Evolutionary conservation across 2,888 invertebrate species (phyloP).

Genomic region (Brenthis hecate): DNA sequence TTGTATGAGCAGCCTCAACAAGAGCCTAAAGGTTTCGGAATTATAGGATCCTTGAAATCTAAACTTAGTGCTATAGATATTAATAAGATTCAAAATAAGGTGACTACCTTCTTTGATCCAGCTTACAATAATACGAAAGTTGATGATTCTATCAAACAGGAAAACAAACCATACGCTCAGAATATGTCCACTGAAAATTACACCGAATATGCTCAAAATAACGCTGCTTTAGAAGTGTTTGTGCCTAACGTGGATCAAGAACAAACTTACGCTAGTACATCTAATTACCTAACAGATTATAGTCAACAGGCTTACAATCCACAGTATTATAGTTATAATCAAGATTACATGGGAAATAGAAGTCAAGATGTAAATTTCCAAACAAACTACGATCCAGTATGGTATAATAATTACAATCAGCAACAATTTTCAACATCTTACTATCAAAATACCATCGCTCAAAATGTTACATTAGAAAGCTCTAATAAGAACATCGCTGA

Average conservation of each 20-base stretch:
- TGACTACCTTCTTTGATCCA: conserved; percentile 77
- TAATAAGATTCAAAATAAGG: conserved; percentile 73
- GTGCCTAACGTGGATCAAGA: conserved; percentile 30
- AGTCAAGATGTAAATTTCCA: conserved; percentile 19
- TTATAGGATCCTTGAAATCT: conserved; percentile 76
- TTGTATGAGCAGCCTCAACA: conserved; percentile 52
- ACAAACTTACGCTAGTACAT: conserved; percentile 9
- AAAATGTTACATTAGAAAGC: conserved; percentile 4
- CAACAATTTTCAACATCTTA: neutral
- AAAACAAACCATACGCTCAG: conserved; percentile 30
- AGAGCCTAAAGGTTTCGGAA: conserved; percentile 64
- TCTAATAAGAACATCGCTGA: neutral
- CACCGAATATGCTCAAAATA: conserved; percentile 30
- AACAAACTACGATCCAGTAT: conserved; percentile 17
- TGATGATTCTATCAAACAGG: conserved; percentile 42
- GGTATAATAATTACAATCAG: conserved; percentile 16
- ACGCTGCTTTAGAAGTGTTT: conserved; percentile 40
- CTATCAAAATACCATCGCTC: neutral
- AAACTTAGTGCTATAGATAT: conserved; percentile 72
- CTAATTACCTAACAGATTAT: conserved; percentile 14
- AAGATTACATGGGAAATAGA: conserved; percentile 16
- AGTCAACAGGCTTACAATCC: conserved; percentile 10
- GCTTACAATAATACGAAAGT: conserved; percentile 60
- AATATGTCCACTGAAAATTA: conserved; percentile 13
- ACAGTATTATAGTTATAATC: conserved; percentile 27